A percentile compares a stretch with the other conserved stretches of the same genome.
phyloP scores from a whole-genome alignment of 2,888 invertebrate genomes.

The Daptonema setosum region DNA sequence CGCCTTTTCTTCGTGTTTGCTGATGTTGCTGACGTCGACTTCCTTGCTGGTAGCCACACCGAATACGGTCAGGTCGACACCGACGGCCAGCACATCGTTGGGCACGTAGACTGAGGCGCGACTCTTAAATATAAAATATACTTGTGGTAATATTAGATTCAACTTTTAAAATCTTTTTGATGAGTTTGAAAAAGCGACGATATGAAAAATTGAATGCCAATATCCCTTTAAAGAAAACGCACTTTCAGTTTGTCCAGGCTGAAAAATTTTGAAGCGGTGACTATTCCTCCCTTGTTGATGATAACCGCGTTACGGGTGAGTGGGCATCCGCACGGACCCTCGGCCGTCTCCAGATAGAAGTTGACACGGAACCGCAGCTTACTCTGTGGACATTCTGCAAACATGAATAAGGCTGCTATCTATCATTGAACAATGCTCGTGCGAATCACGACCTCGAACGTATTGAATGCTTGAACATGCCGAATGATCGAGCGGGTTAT shows the following conservation, averaged over 20 bases:
- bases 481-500: no score
- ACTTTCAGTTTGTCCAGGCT: constrained; percentile 12
- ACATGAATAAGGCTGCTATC: no score
- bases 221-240: background rate
- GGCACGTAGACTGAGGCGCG: constrained; percentile 9
- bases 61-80: constrained; percentile 12
- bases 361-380: constrained; percentile 15
- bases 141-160: no score
- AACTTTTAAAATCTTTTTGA: background rate
- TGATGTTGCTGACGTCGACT: no score
- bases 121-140: no score
- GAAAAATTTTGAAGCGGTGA: constrained; percentile 18
- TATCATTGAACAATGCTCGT: no score
- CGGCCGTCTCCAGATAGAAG: constrained; percentile 14
- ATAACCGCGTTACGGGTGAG: constrained; percentile 16
- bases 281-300: constrained; percentile 17
- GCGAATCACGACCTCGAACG: no score
- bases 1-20: no score
- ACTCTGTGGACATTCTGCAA: constrained; percentile 11
- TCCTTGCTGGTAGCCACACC: constrained; percentile 9
- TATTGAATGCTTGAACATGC: no score
- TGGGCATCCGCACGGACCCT: constrained; percentile 14
- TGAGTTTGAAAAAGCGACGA: background rate
- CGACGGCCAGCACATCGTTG: constrained; percentile 12
- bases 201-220: background rate